Conservation (phyloP, 2,888 invertebrate genomes). For the Graphium colonna region DNA sequence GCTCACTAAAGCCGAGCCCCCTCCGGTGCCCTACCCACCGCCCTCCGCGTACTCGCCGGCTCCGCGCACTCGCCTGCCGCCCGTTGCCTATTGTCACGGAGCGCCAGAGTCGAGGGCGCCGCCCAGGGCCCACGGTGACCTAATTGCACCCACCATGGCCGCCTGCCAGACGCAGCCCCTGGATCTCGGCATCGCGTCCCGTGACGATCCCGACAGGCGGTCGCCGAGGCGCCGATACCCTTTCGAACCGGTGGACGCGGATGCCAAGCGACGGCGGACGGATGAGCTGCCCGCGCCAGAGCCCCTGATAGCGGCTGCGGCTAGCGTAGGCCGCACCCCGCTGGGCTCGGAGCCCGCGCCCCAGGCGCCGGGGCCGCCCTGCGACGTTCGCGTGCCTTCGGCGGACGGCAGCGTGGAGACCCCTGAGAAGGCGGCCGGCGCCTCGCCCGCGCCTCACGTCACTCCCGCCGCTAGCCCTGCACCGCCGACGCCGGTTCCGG, state of each 20-base stretch:
- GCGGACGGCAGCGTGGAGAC: slow-evolving; percentile 81
- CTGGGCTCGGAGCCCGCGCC: slow-evolving; percentile 75
- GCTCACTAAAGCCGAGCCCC: slow-evolving; percentile 78
- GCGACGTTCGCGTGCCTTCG: slow-evolving; percentile 80
- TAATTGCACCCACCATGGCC: slow-evolving; percentile 45
- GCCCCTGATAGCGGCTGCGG: slow-evolving; percentile 86
- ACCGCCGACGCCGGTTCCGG: slow-evolving; percentile 61
- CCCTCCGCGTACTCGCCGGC: slow-evolving; percentile 61
- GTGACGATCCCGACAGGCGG: slow-evolving; percentile 80
- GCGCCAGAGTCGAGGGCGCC: slow-evolving; percentile 74
- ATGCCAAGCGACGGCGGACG: slow-evolving; percentile 83
- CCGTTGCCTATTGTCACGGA: slow-evolving; percentile 76
- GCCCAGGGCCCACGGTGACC: slow-evolving; percentile 52
- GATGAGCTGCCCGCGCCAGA: slow-evolving; percentile 78
- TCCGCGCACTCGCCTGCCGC: slow-evolving; percentile 69
- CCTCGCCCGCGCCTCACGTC: slow-evolving; percentile 61
- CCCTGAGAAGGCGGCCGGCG: slow-evolving; percentile 72
- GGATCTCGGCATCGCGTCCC: slow-evolving; percentile 85
- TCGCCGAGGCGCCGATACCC: slow-evolving; percentile 85
- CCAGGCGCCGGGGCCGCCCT: slow-evolving; percentile 66
- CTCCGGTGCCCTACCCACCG: slow-evolving; percentile 67
- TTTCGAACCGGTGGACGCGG: slow-evolving; percentile 71
- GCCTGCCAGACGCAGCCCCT: slow-evolving; percentile 88
- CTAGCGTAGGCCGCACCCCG: slow-evolving; percentile 85
- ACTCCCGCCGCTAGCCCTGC: slow-evolving; percentile 66